Conservation (phyloP, 2,888 invertebrate genomes). For the Chelonus formosanus region DNA sequence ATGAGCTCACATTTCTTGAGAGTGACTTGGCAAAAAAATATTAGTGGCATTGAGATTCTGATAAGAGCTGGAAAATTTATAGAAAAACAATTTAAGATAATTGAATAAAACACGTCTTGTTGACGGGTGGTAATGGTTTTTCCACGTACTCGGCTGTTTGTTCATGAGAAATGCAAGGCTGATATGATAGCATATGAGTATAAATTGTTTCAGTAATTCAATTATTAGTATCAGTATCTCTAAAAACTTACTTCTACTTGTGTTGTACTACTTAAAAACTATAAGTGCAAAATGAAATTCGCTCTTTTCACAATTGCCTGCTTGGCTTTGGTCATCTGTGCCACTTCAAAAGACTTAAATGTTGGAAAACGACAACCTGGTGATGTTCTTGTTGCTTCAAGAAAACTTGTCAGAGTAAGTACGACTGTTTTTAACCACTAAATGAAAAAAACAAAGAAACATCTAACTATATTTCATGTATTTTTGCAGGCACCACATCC, state of each 20-base stretch:
- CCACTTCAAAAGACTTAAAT: slow-evolving; percentile 39
- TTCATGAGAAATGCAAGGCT: background rate
- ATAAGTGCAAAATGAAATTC: slow-evolving; percentile 39
- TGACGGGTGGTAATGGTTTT: background rate
- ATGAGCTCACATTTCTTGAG: too few relatives aligned
- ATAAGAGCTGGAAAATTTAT: background rate
- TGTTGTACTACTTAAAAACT: slow-evolving; percentile 10
- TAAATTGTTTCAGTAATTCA: slow-evolving; percentile 35
- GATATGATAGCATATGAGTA: slow-evolving; percentile 28
- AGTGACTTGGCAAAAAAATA: background rate
- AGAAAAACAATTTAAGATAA: background rate
- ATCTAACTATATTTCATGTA: slow-evolving; percentile 7
- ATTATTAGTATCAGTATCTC: slow-evolving; percentile 34
- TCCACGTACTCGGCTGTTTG: background rate
- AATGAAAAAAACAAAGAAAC: background rate
- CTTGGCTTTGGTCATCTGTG: slow-evolving; percentile 40
- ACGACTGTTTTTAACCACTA: slow-evolving; percentile 5
- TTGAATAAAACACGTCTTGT: background rate
- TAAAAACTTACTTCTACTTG: slow-evolving; percentile 12
- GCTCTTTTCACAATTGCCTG: slow-evolving; percentile 39
- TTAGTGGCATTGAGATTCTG: background rate
- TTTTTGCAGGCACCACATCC: slow-evolving; percentile 42
- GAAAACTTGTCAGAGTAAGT: slow-evolving; percentile 45
- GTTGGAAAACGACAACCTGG: slow-evolving; percentile 41
- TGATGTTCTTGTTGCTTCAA: slow-evolving; percentile 40